These are phyloP conservation scores for Zosterops japonicus DNA, from an alignment of 2,113 vertebrate species.

Conservation along the genomic window DNA sequence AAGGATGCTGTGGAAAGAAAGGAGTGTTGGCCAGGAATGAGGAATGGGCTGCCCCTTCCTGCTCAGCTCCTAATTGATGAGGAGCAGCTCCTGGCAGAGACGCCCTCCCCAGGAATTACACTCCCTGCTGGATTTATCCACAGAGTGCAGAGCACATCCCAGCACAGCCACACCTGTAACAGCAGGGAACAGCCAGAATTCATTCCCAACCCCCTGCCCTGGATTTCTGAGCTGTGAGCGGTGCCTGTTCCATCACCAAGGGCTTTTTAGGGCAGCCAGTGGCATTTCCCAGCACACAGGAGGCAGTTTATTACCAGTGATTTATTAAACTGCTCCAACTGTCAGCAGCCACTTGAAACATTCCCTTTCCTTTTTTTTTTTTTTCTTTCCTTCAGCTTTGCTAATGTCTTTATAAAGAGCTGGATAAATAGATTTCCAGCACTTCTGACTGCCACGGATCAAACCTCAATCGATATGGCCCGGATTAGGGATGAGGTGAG, in stretches of 20 bases:
- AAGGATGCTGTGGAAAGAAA: too few species aligned
- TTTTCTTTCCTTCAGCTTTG: not conserved
- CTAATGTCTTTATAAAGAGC: conserved; percentile 56
- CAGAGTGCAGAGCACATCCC: too few species aligned
- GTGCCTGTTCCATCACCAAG: conserved; percentile 20
- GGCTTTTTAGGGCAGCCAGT: conserved; percentile 37
- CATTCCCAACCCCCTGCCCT: not conserved
- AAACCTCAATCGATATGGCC: not conserved
- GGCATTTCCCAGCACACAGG: conserved; percentile 13
- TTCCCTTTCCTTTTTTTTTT: not conserved
- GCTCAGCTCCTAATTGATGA: too few species aligned
- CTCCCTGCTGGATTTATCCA: too few species aligned
- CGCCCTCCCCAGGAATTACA: too few species aligned
- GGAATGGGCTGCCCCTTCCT: too few species aligned
- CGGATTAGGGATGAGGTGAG: not conserved
- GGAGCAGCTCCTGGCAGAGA: too few species aligned
- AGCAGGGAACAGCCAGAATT: not conserved
- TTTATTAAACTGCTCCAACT: conserved; percentile 65
- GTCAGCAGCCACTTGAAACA: conserved; percentile 63
- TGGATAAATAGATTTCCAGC: conserved; percentile 27
- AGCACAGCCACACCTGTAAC: not conserved
- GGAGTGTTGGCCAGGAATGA: too few species aligned
- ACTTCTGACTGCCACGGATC: not conserved
- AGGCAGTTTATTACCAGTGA: conserved; percentile 58
- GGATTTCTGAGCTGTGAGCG: not conserved